Evolutionary conservation across 2,113 vertebrate genomes (phyloP).

Genomic region (Calcarius ornatus): DNA sequence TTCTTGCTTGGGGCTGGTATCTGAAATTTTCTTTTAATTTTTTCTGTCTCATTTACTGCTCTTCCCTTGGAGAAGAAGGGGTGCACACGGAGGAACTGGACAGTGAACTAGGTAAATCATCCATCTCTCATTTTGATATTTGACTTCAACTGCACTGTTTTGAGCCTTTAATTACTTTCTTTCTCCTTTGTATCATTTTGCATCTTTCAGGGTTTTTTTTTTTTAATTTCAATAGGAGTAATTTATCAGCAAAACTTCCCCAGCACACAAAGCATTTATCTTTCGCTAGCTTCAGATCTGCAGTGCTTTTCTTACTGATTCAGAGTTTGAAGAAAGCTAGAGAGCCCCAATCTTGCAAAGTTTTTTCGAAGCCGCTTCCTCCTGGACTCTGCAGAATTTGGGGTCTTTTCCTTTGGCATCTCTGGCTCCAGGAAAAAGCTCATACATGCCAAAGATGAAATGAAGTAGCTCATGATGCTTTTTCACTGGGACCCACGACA

Average conservation of each 20-base stretch:
- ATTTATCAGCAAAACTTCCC: not conserved
- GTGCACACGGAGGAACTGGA: constrained; percentile 99
- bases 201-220: not conserved
- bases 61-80: constrained; percentile 91
- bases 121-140: constrained; percentile 54
- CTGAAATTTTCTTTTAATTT: constrained; percentile 78
- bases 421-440: not conserved
- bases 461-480: not conserved
- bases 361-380: not conserved
- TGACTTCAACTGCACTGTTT: constrained; percentile 44
- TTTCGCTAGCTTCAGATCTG: not conserved
- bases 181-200: constrained; percentile 50
- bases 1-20: constrained; percentile 75
- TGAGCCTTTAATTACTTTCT: constrained; percentile 35
- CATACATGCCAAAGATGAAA: not conserved
- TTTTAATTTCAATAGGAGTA: not conserved
- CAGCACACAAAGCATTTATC: not conserved
- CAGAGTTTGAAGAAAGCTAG: not conserved
- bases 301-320: not conserved
- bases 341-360: not conserved
- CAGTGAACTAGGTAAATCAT: constrained; percentile 94
- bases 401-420: not conserved
- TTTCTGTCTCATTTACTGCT: constrained; percentile 77
- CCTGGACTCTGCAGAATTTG: not conserved
- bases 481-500: not conserved